Conservation (phyloP, 1,140 invertebrate genomes). For the Drosophila repleta region DNA sequence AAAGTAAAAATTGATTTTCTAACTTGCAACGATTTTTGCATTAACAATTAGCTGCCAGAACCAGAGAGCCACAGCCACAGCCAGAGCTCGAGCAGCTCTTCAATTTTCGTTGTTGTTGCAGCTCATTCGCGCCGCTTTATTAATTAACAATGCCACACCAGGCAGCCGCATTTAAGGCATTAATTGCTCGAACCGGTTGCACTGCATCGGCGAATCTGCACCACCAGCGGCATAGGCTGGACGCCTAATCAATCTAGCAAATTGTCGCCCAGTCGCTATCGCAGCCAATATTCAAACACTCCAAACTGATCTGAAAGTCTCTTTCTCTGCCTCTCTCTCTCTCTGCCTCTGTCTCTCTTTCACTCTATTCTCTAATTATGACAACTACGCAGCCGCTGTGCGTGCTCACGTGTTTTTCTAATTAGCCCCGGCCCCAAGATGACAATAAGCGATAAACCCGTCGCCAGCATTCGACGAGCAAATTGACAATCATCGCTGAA, state of each 20-base stretch:
- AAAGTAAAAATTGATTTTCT: slow-evolving; percentile 83
- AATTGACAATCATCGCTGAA: slow-evolving; percentile 73
- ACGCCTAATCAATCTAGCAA: slow-evolving; percentile 80
- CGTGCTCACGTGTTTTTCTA: slow-evolving; percentile 82
- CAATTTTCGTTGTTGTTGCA: slow-evolving; percentile 17
- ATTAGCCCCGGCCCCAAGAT: slow-evolving; percentile 69
- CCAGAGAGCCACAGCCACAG: background rate
- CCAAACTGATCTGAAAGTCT: slow-evolving; percentile 25
- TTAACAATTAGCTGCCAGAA: slow-evolving; percentile 67
- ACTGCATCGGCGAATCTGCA: background rate
- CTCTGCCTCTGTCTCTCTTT: slow-evolving; percentile 15
- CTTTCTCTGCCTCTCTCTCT: slow-evolving; percentile 3
- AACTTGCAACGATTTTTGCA: slow-evolving; percentile 82
- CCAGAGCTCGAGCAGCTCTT: too few relatives aligned
- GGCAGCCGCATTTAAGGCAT: slow-evolving; percentile 76
- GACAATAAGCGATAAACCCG: slow-evolving; percentile 81
- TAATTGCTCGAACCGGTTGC: slow-evolving; percentile 74
- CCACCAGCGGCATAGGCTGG: slow-evolving; percentile 38
- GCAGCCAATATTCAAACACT: slow-evolving; percentile 44
- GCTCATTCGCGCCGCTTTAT: slow-evolving; percentile 61
- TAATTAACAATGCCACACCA: slow-evolving; percentile 83
- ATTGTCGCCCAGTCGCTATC: slow-evolving; percentile 68
- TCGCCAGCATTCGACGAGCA: slow-evolving; percentile 61
- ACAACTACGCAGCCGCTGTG: slow-evolving; percentile 75
- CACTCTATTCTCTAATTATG: slow-evolving; percentile 70